Evolutionary conservation across 2,113 vertebrate genomes (phyloP).

Genomic region (Varanus salvator): DNA sequence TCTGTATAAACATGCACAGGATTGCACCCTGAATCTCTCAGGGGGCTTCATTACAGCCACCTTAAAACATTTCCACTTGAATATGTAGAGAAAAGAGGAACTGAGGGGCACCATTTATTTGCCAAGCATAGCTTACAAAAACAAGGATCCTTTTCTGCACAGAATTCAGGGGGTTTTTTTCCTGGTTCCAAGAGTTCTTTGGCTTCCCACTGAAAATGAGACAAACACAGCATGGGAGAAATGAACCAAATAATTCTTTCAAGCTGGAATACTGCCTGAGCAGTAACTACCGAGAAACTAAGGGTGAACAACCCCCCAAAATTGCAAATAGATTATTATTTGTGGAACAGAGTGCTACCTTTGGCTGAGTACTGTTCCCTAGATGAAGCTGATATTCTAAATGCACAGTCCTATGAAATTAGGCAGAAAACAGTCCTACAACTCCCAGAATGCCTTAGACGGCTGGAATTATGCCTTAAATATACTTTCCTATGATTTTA

Average conservation of each 20-base stretch:
- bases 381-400: background rate
- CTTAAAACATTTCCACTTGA: background rate
- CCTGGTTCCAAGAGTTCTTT: background rate
- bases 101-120: background rate
- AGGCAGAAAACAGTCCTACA: too few relatives aligned
- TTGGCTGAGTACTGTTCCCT: background rate
- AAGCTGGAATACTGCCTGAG: conserved; percentile 38
- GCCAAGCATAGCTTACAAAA: background rate
- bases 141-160: background rate
- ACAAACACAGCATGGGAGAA: conserved; percentile 34
- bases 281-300: conserved; percentile 32
- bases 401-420: too few relatives aligned
- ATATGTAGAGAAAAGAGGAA: background rate
- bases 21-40: background rate
- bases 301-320: background rate
- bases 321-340: background rate
- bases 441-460: too few relatives aligned
- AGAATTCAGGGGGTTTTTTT: background rate
- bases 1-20: too few relatives aligned
- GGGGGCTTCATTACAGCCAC: background rate
- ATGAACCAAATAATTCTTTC: conserved; percentile 12
- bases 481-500: background rate
- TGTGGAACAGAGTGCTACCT: background rate
- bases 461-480: too few relatives aligned
- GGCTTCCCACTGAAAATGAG: background rate